These are phyloP conservation scores for Allolobophora icterica DNA, from an alignment of 2,888 invertebrate species.

Conservation along the genomic window DNA sequence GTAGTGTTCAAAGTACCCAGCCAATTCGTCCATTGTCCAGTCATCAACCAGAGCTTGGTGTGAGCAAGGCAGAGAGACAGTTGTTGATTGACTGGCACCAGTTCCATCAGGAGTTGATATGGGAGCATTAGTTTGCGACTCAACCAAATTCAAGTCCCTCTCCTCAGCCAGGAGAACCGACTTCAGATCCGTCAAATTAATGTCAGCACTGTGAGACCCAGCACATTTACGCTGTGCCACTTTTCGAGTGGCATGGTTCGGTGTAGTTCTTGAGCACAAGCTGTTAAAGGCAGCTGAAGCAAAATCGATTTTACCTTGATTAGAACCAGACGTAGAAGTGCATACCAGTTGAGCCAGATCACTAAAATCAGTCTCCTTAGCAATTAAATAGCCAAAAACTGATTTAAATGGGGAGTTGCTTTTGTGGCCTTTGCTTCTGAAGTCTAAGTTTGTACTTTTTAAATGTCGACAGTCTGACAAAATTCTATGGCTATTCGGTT, in stretches of 20 bases:
- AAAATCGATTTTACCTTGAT: neutral
- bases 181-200: constrained; percentile 9
- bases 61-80: constrained; percentile 18
- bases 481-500: neutral
- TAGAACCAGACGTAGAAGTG: neutral
- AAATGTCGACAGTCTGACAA: neutral
- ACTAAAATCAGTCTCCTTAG: neutral
- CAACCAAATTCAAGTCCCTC: neutral
- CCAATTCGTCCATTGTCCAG: constrained; percentile 37
- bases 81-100: neutral
- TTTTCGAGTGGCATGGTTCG: neutral
- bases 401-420: neutral
- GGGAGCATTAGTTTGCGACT: neutral
- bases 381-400: constrained; percentile 8
- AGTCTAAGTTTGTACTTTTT: neutral
- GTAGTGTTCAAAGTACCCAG: constrained; percentile 40
- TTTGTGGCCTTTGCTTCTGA: neutral
- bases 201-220: neutral
- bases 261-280: neutral
- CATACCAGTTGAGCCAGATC: constrained; percentile 4
- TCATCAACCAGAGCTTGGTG: constrained; percentile 36
- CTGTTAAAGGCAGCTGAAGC: neutral
- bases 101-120: neutral
- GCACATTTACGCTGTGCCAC: neutral
- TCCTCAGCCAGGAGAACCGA: constrained; percentile 13